These are phyloP conservation scores for Graptemys geographica DNA, from an alignment of 2,797 vertebrate species.

Conservation along the genomic window DNA sequence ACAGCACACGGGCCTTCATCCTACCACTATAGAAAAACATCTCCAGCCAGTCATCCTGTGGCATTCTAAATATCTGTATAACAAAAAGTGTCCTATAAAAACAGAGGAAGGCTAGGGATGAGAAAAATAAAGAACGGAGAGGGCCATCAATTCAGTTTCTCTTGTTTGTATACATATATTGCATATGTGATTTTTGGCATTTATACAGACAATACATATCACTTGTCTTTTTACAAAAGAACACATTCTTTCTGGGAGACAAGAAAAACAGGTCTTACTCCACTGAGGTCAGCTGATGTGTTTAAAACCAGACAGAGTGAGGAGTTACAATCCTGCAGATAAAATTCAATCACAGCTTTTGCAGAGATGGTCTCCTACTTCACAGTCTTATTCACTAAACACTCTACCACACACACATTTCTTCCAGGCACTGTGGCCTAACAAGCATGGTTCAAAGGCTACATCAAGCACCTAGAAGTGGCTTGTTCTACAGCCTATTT, in stretches of 20 bases:
- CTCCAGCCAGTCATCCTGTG: neutral
- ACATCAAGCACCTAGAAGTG: neutral
- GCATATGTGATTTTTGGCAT: slow-evolving; percentile 53
- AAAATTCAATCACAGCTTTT: neutral
- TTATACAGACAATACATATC: slow-evolving; percentile 16
- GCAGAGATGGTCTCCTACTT: neutral
- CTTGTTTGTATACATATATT: slow-evolving; percentile 62
- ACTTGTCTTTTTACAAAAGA: slow-evolving; percentile 38
- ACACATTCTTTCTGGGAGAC: slow-evolving; percentile 25
- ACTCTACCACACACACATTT: neutral
- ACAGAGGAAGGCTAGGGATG: neutral
- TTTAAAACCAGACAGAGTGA: slow-evolving; percentile 1
- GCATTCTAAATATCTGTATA: slow-evolving; percentile 1
- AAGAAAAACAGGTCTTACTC: slow-evolving; percentile 19
- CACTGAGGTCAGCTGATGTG: neutral
- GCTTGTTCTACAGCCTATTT: neutral
- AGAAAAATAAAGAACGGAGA: slow-evolving; percentile 21
- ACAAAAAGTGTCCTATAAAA: neutral
- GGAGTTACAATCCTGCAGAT: neutral
- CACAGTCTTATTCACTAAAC: neutral
- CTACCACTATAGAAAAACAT: neutral
- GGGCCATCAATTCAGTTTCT: slow-evolving; percentile 22
- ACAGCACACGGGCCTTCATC: neutral
- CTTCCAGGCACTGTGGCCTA: neutral
- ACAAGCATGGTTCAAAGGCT: neutral